Conservation (phyloP, 2,888 invertebrate genomes). For the Dolomedes plantarius region DNA sequence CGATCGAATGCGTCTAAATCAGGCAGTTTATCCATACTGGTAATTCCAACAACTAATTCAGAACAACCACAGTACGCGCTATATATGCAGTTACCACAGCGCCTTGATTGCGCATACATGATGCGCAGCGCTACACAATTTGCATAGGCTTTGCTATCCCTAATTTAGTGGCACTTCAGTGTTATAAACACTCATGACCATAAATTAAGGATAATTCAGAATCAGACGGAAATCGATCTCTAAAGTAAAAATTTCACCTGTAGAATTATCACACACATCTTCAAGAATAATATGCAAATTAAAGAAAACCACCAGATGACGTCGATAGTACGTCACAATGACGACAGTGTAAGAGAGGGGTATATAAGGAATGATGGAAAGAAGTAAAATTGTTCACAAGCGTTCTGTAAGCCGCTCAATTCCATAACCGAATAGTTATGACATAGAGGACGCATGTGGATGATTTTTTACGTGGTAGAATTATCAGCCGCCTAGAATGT, state of each 20-base stretch:
- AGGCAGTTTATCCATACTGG: too few relatives aligned
- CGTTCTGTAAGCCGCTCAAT: conserved; percentile 6
- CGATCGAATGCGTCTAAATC: too few relatives aligned
- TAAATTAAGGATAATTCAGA: conserved; percentile 14
- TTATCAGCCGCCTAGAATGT: too few relatives aligned
- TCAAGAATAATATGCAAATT: conserved; percentile 3
- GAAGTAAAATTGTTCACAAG: conserved; percentile 33
- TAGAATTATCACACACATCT: not conserved
- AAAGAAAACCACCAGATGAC: not conserved
- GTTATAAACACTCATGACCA: conserved; percentile 16
- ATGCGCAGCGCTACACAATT: too few relatives aligned
- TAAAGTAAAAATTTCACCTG: conserved; percentile 13
- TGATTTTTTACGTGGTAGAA: not conserved
- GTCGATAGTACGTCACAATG: conserved; percentile 9
- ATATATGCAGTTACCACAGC: too few relatives aligned
- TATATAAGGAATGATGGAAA: conserved; percentile 33
- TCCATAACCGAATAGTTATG: not conserved
- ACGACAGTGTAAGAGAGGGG: conserved; percentile 21
- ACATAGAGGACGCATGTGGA: not conserved
- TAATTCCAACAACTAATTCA: too few relatives aligned
- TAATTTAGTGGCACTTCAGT: too few relatives aligned
- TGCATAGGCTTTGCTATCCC: too few relatives aligned
- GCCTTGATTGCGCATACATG: too few relatives aligned
- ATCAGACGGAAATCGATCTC: conserved; percentile 1
- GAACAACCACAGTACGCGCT: too few relatives aligned